Conservation (phyloP, 2,888 invertebrate species). For the Lithophane semibrunnea region DNA sequence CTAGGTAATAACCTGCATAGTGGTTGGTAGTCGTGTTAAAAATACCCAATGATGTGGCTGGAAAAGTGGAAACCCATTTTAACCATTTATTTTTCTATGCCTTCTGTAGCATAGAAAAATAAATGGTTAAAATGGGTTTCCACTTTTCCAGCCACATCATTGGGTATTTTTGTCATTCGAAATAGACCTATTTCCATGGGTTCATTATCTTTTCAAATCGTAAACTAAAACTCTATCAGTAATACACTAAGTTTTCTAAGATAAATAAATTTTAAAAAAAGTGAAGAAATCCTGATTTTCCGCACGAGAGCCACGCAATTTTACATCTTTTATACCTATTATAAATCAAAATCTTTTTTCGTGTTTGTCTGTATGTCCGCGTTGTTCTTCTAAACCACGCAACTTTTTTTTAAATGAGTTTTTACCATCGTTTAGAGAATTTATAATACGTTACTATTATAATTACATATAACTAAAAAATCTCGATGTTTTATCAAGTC, state of each 20-base stretch:
- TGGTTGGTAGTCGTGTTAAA: no score
- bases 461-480: no score
- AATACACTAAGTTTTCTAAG: not conserved
- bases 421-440: no score
- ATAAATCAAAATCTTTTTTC: no score
- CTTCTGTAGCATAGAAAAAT: no score
- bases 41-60: not conserved
- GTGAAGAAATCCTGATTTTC: not conserved
- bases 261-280: not conserved
- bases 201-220: not conserved
- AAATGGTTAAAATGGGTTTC: not conserved
- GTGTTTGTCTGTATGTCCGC: no score
- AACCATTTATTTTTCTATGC: not conserved
- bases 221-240: not conserved
- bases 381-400: no score
- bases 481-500: no score
- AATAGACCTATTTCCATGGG: not conserved
- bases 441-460: no score
- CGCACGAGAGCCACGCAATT: slow-evolving; percentile 6
- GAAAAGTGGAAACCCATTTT: no score
- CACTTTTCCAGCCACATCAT: no score
- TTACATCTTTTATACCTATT: not conserved
- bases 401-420: no score
- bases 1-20: not conserved
- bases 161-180: not conserved